These are phyloP conservation scores for Sus cebifrons DNA, from an alignment of 2,797 vertebrate genomes.

Conservation along the genomic window DNA sequence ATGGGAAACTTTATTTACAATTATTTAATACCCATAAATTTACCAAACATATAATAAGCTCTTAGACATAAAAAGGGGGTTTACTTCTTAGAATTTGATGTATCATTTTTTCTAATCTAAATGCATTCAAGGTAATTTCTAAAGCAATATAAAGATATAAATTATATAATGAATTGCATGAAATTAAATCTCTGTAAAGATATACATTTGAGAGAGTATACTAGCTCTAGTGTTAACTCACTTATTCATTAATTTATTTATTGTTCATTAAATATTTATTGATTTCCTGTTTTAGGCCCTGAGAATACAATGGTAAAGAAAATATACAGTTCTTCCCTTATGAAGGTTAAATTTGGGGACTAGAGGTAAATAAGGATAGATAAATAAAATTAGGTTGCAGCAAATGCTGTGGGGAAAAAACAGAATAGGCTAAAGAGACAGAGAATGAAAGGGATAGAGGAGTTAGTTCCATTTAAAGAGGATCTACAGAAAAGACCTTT, in stretches of 20 bases:
- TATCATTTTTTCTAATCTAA: conserved; percentile 20
- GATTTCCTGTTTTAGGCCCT: not conserved
- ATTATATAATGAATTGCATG: conserved; percentile 33
- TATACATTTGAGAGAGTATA: not conserved
- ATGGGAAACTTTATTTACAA: conserved; percentile 12
- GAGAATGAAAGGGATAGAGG: not conserved
- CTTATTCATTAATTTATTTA: not conserved
- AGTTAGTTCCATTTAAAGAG: conserved; percentile 17
- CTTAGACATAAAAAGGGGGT: conserved; percentile 4
- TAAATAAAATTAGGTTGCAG: not conserved
- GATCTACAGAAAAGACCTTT: conserved; percentile 15
- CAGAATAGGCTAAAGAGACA: conserved; percentile 13
- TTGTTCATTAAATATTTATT: conserved; percentile 32
- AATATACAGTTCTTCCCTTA: not conserved
- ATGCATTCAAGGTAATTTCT: conserved; percentile 52
- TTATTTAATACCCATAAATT: not conserved
- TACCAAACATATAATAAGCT: conserved; percentile 1
- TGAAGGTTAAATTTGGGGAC: conserved; percentile 14
- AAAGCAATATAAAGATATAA: not conserved
- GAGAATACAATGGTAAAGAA: not conserved
- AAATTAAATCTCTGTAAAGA: conserved; percentile 44
- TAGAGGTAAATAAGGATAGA: conserved; percentile 26
- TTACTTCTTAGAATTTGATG: not conserved
- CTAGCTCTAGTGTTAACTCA: not conserved
- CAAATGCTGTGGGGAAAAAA: conserved; percentile 41